Evolutionary conservation across 2,113 vertebrate species (phyloP).

Genomic region (Sinocyclocheilus grahami): DNA sequence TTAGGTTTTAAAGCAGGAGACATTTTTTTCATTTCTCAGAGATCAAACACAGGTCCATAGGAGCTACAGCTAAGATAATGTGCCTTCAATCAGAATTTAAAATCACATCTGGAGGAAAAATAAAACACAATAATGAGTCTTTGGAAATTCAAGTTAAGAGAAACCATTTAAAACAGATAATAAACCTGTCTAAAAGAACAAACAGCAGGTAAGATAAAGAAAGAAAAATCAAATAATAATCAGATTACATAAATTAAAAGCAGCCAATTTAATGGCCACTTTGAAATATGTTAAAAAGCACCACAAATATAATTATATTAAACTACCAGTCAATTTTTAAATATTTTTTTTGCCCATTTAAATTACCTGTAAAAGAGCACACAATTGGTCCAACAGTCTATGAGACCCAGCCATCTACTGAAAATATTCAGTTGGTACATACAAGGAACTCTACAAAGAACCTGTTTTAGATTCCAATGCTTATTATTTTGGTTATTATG

Average conservation of each 20-base stretch:
- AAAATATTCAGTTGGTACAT: constrained; percentile 15
- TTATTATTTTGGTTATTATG: not conserved
- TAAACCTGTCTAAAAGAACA: not conserved
- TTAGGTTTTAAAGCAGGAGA: constrained; percentile 1
- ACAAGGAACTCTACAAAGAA: constrained; percentile 8
- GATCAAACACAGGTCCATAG: constrained; percentile 17
- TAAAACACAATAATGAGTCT: not conserved
- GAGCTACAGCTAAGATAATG: constrained; percentile 9
- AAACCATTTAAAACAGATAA: constrained; percentile 11
- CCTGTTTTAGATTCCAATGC: not conserved
- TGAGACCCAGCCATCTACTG: constrained; percentile 10
- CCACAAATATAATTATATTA: constrained; percentile 23
- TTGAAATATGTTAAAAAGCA: constrained; percentile 2
- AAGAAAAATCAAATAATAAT: not conserved
- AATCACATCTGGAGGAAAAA: not conserved
- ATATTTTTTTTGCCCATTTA: not conserved
- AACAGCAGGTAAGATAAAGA: constrained; percentile 10
- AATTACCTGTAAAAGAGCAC: constrained; percentile 2
- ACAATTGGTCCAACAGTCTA: constrained; percentile 2
- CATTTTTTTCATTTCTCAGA: not conserved
- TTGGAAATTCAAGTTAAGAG: constrained; percentile 17
- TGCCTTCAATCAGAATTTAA: not conserved
- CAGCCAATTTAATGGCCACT: not conserved
- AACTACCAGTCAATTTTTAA: constrained; percentile 7
- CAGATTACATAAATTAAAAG: constrained; percentile 13